Evolutionary conservation across 2,797 vertebrate species (phyloP).

Genomic region (Malacoraja senta): DNA sequence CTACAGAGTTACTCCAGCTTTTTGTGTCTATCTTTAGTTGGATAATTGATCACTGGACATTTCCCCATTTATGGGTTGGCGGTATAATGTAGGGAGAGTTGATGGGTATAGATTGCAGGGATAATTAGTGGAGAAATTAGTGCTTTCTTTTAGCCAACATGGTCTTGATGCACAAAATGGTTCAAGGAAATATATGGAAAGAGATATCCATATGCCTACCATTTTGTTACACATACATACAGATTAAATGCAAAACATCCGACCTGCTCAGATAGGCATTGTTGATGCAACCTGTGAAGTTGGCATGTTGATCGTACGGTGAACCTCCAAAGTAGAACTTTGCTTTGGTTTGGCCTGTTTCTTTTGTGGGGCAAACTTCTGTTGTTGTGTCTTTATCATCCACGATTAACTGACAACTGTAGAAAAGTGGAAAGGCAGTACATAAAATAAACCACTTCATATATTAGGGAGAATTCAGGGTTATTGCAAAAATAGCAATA

Average conservation of each 20-base stretch:
- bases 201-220: background rate
- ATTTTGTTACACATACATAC: background rate
- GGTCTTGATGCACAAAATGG: no score
- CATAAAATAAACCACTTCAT: background rate
- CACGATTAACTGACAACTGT: constrained; percentile 75
- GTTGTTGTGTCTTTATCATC: constrained; percentile 74
- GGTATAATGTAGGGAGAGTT: no score
- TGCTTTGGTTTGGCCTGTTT: constrained; percentile 48
- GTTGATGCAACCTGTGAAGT: constrained; percentile 93
- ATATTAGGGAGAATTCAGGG: background rate
- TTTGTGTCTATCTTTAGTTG: no score
- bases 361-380: constrained; percentile 50
- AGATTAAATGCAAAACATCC: background rate
- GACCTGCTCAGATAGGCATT: constrained; percentile 90
- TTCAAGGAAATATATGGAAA: no score
- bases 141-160: no score
- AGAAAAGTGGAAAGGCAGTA: constrained; percentile 39
- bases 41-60: no score
- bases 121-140: no score
- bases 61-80: no score
- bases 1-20: no score
- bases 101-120: no score
- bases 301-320: constrained; percentile 68
- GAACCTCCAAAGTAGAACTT: constrained; percentile 86
- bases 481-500: background rate